Evolutionary conservation across 2,797 vertebrate genomes (phyloP).

Genomic region (Emys orbicularis): DNA sequence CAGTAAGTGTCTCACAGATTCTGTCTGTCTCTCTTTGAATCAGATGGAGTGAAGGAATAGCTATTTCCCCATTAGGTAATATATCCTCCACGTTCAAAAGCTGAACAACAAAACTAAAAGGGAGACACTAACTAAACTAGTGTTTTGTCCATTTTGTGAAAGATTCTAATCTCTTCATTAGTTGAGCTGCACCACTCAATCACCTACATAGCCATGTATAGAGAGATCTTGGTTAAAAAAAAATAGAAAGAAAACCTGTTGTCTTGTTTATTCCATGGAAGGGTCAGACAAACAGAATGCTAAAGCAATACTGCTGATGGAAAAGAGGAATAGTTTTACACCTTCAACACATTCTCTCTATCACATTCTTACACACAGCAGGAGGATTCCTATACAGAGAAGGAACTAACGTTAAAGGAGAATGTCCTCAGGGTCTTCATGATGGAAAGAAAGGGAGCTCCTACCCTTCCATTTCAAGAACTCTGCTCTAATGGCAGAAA

Average conservation of each 20-base stretch:
- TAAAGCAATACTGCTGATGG: not conserved
- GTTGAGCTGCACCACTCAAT: not conserved
- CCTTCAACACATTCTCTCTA: not conserved
- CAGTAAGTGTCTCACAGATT: conserved; percentile 42
- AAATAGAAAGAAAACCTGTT: not conserved
- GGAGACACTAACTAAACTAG: not conserved
- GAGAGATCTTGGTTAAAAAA: not conserved
- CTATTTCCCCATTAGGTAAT: conserved; percentile 33
- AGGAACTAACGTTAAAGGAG: not conserved
- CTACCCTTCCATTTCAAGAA: not conserved
- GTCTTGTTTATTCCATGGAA: not conserved
- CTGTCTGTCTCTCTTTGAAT: conserved; percentile 54
- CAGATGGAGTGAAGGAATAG: conserved; percentile 16
- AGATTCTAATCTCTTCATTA: not conserved
- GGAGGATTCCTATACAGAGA: not conserved
- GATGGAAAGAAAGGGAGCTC: not conserved
- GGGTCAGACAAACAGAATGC: not conserved
- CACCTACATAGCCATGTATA: not conserved
- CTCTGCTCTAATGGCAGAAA: not conserved
- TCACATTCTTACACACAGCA: not conserved
- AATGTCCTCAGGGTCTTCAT: not conserved
- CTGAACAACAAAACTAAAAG: not conserved
- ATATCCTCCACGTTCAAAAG: conserved; percentile 20
- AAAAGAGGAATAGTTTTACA: not conserved
- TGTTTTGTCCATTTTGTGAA: not conserved